phyloP scores from a whole-genome alignment of 2,888 invertebrate genomes.

The Platycnemis pennipes region DNA sequence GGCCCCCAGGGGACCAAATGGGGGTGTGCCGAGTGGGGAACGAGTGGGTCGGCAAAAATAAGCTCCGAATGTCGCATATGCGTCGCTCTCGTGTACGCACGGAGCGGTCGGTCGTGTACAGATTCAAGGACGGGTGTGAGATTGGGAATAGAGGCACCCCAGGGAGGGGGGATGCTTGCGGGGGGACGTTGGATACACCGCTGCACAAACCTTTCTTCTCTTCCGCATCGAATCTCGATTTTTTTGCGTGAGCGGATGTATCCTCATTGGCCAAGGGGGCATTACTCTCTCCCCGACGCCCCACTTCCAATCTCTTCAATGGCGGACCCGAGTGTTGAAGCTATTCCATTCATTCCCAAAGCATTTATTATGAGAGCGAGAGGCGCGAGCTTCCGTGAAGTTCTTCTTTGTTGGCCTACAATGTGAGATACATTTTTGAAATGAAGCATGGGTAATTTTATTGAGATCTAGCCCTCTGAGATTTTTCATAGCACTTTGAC shows the following conservation, averaged over 20 bases:
- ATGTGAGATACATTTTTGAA: neutral
- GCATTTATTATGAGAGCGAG: neutral
- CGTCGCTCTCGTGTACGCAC: conserved; percentile 75
- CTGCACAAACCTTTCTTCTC: conserved; percentile 79
- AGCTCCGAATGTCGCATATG: conserved; percentile 78
- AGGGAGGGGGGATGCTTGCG: conserved; percentile 75
- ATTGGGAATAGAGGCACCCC: conserved; percentile 72
- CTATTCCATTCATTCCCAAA: neutral
- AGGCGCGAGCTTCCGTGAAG: neutral
- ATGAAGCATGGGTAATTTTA: no score
- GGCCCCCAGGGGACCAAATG: conserved; percentile 77
- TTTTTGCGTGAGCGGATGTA: neutral
- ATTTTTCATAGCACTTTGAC: neutral
- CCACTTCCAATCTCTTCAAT: neutral
- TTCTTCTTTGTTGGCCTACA: neutral
- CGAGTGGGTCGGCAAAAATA: conserved; percentile 73
- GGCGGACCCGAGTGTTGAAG: neutral
- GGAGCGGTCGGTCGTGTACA: conserved; percentile 65
- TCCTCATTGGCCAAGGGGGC: neutral
- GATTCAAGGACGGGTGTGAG: conserved; percentile 66
- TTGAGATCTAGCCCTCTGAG: neutral
- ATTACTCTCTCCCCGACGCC: neutral
- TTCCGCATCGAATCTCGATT: conserved; percentile 77
- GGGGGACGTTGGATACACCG: conserved; percentile 79
- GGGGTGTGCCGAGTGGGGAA: conserved; percentile 68